Base-by-base conservation (phyloP, 1,140 invertebrate genomes). In the Zaprionus lachaisei region DNA sequence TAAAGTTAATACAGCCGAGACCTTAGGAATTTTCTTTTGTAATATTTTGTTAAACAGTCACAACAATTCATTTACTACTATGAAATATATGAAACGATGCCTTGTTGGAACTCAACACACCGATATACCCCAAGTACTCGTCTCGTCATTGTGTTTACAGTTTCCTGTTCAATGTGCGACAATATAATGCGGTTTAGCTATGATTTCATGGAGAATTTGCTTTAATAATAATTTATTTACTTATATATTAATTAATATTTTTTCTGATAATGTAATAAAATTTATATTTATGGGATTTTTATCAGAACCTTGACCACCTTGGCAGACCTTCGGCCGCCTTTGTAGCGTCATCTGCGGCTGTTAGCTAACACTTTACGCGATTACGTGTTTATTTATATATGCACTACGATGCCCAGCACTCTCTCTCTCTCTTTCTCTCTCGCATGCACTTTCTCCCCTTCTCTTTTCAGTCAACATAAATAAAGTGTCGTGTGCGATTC, bases 291-390 rank as follows among this genome's bases (percentile, higher is more conserved):
- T 64, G 55, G 24, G n/a, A 22, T 38, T 67, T 72, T 67, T 72
- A 72, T 66, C 22, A 57, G 47, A 79, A 56, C 82, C 82, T 85
- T 85, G 82, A 85, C 83, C 82, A 85, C 61, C 66, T 79, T 66
- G 60, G 55, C 72, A 74, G 63, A 74, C 81, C 81, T 84, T 84
- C 78, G 54, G n/a, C 1, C 34, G 75, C 78, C 76, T 38, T 44
- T 72, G 75, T 71, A 85, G 54, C 75, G 82, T 85, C 82, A 85
- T 72, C 66, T 80, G 70, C 54, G 63, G 28, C 71, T 86, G 86
- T 85, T 85, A 83, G 81, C 81, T 84, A 83, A 83, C 77, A 77
- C 24, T 72, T 69, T 20, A 12, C 4, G 78, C 60, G 31, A 72
- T 63, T 80, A 73, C 58, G 41, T 62, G 58, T 67, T 79, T 79